Conservation (phyloP, 2,113 vertebrate genomes). For the Galemys pyrenaicus region DNA sequence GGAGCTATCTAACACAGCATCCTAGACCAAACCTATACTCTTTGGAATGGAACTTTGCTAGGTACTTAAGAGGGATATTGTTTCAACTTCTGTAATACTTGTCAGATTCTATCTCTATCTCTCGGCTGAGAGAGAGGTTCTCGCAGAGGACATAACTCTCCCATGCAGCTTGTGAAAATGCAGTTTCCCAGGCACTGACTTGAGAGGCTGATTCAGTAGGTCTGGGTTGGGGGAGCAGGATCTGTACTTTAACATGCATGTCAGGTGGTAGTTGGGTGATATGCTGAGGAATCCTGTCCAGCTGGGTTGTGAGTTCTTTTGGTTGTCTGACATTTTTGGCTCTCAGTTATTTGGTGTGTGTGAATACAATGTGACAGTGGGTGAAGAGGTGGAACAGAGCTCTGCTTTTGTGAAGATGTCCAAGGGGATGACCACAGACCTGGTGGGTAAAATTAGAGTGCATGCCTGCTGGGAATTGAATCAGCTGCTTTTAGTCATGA, state of each 20-base stretch:
- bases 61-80: neutral
- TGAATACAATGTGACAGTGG: neutral
- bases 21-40: neutral
- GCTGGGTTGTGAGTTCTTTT: neutral
- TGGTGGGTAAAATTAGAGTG: neutral
- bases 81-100: neutral
- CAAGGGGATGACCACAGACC: neutral
- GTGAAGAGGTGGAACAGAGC: constrained; percentile 34
- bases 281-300: neutral
- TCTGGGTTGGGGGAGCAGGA: neutral
- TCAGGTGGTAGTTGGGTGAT: neutral
- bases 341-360: neutral
- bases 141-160: neutral
- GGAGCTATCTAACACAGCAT: neutral
- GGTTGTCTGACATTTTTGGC: neutral
- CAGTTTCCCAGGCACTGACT: neutral
- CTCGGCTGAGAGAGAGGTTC: neutral
- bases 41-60: neutral
- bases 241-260: neutral
- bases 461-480: neutral
- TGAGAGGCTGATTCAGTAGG: neutral
- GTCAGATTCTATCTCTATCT: neutral
- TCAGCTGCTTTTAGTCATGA: constrained; percentile 46
- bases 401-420: constrained; percentile 28
- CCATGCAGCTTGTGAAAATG: neutral